phyloP scores from a whole-genome alignment of 2,888 invertebrate genomes.

The Sarcophaga variegata region DNA sequence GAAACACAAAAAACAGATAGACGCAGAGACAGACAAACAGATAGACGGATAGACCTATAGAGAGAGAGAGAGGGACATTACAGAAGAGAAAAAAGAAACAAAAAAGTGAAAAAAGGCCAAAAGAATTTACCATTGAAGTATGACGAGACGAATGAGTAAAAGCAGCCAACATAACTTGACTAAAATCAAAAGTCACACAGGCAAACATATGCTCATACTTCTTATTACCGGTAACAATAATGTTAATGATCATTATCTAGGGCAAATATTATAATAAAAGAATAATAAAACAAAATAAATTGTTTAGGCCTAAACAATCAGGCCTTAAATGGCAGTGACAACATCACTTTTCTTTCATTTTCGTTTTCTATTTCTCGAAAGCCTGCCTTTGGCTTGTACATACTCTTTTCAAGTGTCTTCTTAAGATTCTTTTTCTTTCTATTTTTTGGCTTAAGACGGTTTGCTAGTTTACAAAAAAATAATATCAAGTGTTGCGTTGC shows the following conservation, averaged over 20 bases:
- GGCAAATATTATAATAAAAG: neutral
- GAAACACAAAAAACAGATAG: conserved; percentile 11
- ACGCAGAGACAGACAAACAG: neutral
- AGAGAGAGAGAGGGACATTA: too few relatives aligned
- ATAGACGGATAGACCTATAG: conserved; percentile 6
- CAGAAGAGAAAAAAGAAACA: conserved; percentile 61
- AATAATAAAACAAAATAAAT: neutral
- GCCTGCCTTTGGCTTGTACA: neutral
- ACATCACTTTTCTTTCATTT: too few relatives aligned
- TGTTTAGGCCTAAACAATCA: neutral
- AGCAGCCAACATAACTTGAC: too few relatives aligned
- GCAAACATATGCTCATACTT: neutral
- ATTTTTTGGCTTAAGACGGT: neutral
- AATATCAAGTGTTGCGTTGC: neutral
- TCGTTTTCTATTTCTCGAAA: neutral
- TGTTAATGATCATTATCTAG: conserved; percentile 39
- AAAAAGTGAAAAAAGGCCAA: conserved; percentile 66
- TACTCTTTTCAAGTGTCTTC: neutral
- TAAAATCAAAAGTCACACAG: neutral
- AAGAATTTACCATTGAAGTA: neutral
- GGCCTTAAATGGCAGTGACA: neutral
- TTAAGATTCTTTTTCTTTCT: neutral
- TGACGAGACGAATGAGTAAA: neutral
- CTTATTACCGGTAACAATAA: conserved; percentile 21
- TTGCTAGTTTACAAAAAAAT: neutral